phyloP scores from a whole-genome alignment of 2,888 invertebrate genomes.

The Rhingia rostrata region DNA sequence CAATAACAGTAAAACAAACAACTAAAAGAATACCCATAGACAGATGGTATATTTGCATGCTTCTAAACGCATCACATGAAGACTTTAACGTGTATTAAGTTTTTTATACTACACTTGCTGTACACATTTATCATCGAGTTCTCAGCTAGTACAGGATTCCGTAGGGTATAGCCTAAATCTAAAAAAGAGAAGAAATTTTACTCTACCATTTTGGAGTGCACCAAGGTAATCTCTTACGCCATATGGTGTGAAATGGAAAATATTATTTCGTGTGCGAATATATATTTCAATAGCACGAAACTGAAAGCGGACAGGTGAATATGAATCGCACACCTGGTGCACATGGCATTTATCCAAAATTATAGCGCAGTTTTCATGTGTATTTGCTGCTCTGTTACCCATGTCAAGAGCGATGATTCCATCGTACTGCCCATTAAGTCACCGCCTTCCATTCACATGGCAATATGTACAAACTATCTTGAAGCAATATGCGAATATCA shows the following conservation, averaged over 20 bases:
- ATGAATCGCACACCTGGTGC: constrained; percentile 65
- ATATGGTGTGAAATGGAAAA: constrained; percentile 67
- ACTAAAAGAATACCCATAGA: not conserved
- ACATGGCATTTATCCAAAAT: constrained; percentile 66
- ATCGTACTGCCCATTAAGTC: constrained; percentile 29
- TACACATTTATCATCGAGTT: constrained; percentile 54
- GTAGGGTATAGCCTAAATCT: constrained; percentile 3
- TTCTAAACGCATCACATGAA: too few species aligned
- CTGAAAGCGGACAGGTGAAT: constrained; percentile 55
- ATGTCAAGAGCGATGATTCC: constrained; percentile 66
- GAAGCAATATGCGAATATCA: constrained; percentile 43
- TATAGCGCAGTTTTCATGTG: constrained; percentile 61
- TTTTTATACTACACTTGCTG: too few species aligned
- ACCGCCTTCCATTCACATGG: constrained; percentile 5
- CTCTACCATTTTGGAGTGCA: constrained; percentile 15
- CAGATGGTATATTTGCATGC: not conserved
- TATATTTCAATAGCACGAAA: constrained; percentile 51
- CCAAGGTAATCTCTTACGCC: constrained; percentile 48
- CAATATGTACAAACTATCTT: constrained; percentile 43
- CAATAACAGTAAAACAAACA: too few species aligned
- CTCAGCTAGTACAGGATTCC: constrained; percentile 14
- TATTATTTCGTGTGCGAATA: constrained; percentile 64
- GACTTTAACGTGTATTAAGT: too few species aligned
- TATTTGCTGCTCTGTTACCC: constrained; percentile 70
- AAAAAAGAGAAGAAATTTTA: constrained; percentile 13